Evolutionary conservation across 1,140 invertebrate genomes (phyloP).

Genomic region (Spodoptera frugiperda): DNA sequence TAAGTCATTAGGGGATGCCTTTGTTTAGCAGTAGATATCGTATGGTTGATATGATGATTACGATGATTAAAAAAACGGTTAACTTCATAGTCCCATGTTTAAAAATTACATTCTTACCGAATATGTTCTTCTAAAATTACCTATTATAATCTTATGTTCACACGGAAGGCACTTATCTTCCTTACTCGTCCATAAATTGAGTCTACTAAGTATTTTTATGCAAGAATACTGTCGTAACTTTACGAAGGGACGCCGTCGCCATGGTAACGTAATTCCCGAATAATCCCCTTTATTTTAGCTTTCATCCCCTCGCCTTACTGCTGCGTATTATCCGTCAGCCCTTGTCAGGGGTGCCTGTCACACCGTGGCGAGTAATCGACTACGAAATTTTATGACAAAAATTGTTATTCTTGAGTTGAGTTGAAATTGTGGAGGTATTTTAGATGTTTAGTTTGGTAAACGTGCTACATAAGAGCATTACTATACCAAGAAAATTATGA

Average conservation of each 20-base stretch:
- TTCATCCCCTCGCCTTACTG: conserved; percentile 57
- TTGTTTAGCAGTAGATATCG: no score
- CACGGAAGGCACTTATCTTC: no score
- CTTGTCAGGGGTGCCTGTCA: conserved; percentile 55
- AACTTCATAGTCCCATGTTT: no score
- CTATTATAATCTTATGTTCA: no score
- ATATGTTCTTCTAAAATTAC: no score
- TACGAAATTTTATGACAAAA: conserved; percentile 15
- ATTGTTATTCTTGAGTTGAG: conserved; percentile 3
- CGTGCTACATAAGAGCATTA: no score
- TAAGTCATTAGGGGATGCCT: no score
- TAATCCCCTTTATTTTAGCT: conserved; percentile 74
- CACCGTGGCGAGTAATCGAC: conserved; percentile 53
- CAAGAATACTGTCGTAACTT: conserved; percentile 54
- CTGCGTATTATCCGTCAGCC: conserved; percentile 59
- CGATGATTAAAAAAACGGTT: no score
- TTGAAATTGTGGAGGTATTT: background rate
- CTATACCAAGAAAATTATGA: no score
- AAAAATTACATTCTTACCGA: no score
- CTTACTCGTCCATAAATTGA: conserved; percentile 22
- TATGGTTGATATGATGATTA: no score
- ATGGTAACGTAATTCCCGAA: conserved; percentile 71
- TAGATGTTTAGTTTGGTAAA: background rate
- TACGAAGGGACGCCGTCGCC: conserved; percentile 58
- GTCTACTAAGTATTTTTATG: conserved; percentile 53